phyloP scores from a whole-genome alignment of 2,113 vertebrate genomes.

The Myotis yumanensis region DNA sequence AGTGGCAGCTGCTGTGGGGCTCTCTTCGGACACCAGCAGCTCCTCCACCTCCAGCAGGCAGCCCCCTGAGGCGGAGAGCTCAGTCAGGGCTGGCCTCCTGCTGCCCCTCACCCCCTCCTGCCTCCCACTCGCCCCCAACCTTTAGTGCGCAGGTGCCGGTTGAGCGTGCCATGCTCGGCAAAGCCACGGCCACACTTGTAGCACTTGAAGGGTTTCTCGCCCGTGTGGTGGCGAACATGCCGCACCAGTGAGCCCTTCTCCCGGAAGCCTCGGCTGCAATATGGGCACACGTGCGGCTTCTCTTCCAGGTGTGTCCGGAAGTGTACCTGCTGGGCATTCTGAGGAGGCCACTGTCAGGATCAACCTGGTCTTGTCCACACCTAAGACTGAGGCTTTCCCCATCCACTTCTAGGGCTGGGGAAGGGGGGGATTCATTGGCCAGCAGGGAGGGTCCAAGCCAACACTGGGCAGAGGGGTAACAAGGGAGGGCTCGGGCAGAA shows the following conservation, averaged over 20 bases:
- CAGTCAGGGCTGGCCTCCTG: not conserved
- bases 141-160: slow-evolving; percentile 96
- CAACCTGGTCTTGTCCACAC: not conserved
- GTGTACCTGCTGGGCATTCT: slow-evolving; percentile 98
- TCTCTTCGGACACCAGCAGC: slow-evolving; percentile 82
- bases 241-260: slow-evolving; percentile 97
- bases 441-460: too few relatives aligned
- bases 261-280: slow-evolving; percentile 93
- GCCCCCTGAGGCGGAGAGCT: slow-evolving; percentile 85
- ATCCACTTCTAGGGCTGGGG: not conserved
- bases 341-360: not conserved
- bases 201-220: slow-evolving; percentile 97
- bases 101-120: not conserved
- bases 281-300: slow-evolving; percentile 93
- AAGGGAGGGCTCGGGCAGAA: not conserved
- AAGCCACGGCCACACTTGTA: slow-evolving; percentile 93
- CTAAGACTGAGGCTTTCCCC: not conserved
- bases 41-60: slow-evolving; percentile 89
- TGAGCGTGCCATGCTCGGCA: slow-evolving; percentile 96
- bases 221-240: slow-evolving; percentile 96
- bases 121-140: slow-evolving; percentile 79
- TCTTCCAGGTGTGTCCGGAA: slow-evolving; percentile 94
- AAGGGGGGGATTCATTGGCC: not conserved
- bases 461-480: not conserved
- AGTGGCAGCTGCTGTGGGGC: slow-evolving; percentile 82